Evolutionary conservation across 1,140 invertebrate genomes (phyloP).

Genomic region (Drosophila azteca): DNA sequence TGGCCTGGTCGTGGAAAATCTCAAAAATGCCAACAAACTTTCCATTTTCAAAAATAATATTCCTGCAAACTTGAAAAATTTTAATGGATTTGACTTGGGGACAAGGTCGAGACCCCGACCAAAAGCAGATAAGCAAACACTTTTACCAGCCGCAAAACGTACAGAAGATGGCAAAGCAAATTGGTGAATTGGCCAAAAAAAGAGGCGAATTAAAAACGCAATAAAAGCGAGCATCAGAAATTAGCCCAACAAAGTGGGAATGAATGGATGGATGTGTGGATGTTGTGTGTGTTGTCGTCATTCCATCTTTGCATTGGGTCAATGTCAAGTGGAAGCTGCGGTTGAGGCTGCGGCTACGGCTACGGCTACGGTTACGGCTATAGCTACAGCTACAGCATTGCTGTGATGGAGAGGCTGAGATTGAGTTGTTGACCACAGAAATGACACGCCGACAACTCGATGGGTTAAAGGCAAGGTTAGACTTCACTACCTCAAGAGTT

Average conservation of each 20-base stretch:
- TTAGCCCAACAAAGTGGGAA: conserved; percentile 56
- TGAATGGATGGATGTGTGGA: too few species aligned
- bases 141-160: conserved; percentile 53
- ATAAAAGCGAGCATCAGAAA: conserved; percentile 57
- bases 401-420: conserved; percentile 35
- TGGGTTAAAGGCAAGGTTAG: conserved; percentile 54
- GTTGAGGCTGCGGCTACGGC: too few species aligned
- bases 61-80: conserved; percentile 37
- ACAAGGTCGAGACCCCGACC: conserved; percentile 59
- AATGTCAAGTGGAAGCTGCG: conserved; percentile 68
- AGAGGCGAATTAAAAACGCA: conserved; percentile 67
- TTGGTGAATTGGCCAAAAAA: conserved; percentile 73
- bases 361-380: too few species aligned
- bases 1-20: conserved; percentile 3
- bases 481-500: conserved; percentile 14
- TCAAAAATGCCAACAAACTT: conserved; percentile 24
- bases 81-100: conserved; percentile 44
- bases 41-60: conserved; percentile 14
- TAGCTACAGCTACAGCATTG: background rate
- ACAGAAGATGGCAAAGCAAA: conserved; percentile 53
- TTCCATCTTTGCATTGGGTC: conserved; percentile 66
- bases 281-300: conserved; percentile 53
- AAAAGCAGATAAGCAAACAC: conserved; percentile 39
- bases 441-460: conserved; percentile 29
- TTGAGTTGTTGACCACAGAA: conserved; percentile 63